These are phyloP conservation scores for Parazoanthus darwini DNA, from an alignment of 92 coral and sea anemone species.

Conservation along the genomic window DNA sequence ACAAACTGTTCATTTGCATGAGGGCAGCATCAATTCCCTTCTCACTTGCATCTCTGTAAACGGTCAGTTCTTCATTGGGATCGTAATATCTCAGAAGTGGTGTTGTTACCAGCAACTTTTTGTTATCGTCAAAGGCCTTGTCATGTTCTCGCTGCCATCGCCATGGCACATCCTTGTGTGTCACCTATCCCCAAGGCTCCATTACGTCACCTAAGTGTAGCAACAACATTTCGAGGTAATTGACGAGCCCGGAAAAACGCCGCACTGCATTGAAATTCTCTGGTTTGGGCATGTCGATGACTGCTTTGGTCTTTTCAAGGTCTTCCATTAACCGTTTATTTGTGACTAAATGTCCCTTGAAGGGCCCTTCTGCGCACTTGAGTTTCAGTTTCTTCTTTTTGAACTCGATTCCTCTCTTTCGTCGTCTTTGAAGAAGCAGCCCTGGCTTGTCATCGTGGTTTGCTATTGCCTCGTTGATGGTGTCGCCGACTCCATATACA, in stretches of 20 bases:
- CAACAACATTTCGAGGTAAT: conserved; percentile 51
- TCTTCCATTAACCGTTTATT: conserved; percentile 26
- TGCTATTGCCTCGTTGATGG: conserved; percentile 23
- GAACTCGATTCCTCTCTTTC: conserved; percentile 25
- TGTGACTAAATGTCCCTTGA: conserved; percentile 38
- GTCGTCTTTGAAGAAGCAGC: background rate
- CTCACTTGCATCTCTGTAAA: conserved; percentile 63
- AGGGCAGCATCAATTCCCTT: conserved; percentile 57
- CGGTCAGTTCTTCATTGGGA: conserved; percentile 50
- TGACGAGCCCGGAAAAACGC: conserved; percentile 22
- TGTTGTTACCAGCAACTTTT: conserved; percentile 40
- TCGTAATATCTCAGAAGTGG: conserved; percentile 53
- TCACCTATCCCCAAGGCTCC: conserved; percentile 50
- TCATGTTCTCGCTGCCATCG: conserved; percentile 45
- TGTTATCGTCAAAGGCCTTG: conserved; percentile 44
- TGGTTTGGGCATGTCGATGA: conserved; percentile 41
- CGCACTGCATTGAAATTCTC: conserved; percentile 20
- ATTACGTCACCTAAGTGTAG: conserved; percentile 44
- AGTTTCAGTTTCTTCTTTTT: conserved; percentile 33
- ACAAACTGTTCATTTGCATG: conserved; percentile 47
- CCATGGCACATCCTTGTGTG: conserved; percentile 42
- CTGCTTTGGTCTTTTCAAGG: conserved; percentile 23
- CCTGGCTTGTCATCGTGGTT: conserved; percentile 25
- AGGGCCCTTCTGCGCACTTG: background rate
- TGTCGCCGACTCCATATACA: conserved; percentile 26